Evolutionary conservation across 2,797 vertebrate genomes (phyloP), one percentile per base, ranked within the genome.

Genomic region (Rousettus madagascariensis): DNA sequence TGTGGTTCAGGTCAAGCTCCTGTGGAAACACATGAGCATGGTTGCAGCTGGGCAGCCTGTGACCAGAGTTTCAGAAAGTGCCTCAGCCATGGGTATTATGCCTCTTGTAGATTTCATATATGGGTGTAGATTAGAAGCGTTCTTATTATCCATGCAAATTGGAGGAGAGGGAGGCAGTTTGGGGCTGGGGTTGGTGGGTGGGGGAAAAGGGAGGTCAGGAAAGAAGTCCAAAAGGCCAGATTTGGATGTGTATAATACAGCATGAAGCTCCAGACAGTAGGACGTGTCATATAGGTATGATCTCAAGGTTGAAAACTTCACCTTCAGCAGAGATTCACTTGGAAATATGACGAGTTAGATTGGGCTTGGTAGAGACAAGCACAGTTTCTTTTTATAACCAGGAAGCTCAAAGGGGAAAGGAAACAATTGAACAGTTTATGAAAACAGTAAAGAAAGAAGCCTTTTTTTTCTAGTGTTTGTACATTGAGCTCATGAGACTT

Each of bases 271-370:
- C 90, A 98, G 98, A 98, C 96, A 95, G 98, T 98, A 86, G 98
- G 98, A 98, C 97, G 97, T 98, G 98, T 98, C 97, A 98, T 90
- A 91, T 97, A 98, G 98, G 98, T 98, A 94, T 97, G 99, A 99
- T 99, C 98, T 98, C 97, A 98, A 97, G 79, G 98, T 94, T 97
- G 97, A 97, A 98, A 98, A 98, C 97, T 97, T 98, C 97, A 98
- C 98, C 98, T 98, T 98, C 98, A 95, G 30, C 97, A 96, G 94
- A 98, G 98, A 97, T 98, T 98, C 97, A 97, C 96, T 97, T 72
- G 63, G 91, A 97, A 97, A 91, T 94, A 95, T 96, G 93, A 90
- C 61, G 90, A 96, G 84, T 82, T 97, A 90, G 89, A 91, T 59
- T 72, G 95, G 87, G 43, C 89, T 97, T 82, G 93, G 86, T 97